Evolutionary conservation across 2,888 invertebrate genomes (phyloP), one percentile per base, ranked within the genome.

Genomic region (Gari tellinella): DNA sequence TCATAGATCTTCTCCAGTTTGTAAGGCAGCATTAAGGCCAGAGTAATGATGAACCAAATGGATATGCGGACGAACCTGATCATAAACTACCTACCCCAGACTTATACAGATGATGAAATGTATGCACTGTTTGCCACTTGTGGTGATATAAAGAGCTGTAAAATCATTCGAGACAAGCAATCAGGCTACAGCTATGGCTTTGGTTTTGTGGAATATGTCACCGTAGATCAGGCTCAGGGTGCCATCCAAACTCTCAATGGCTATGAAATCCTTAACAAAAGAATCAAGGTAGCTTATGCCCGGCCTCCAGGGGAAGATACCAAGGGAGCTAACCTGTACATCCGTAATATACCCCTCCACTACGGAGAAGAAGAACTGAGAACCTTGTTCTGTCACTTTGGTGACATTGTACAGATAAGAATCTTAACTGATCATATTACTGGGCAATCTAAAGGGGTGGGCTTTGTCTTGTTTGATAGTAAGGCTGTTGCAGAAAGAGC

Each of bases 141-240:
- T 83, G 98, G 98, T 53, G 95, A 96, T 21, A 95, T 98, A 49
- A 97, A 97, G 90, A 96, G 96, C 87, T 96, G 97, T 91, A 94
- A 97, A 86, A 96, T 98, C 86, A 89, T 92, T 19, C 83, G 92
- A 3, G 92, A 92, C 73, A 89, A 90, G 62, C 78, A 85, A 94
- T 97, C 97, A 92, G 97, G 97, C 55, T 98, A 98, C 94, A 97
- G 97, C 93, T 98, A 96, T 92, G 98, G 98, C 49, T 98, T 97
- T 93, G 98, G 97, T 43, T 98, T 98, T 93, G 97, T 98, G 51
- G 97, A 98, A 92, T 98, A 96, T 92, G 94, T 95, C 61, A 95
- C 95, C 73, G 95, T 96, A 80, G 95, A 96, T 90, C 97, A 97
- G 92, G 97, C 98, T 38, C 93, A 95, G 66, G 94, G 95, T 84